phyloP scores from a whole-genome alignment of 2,888 invertebrate genomes.

The Melangyna quadrimaculata region DNA sequence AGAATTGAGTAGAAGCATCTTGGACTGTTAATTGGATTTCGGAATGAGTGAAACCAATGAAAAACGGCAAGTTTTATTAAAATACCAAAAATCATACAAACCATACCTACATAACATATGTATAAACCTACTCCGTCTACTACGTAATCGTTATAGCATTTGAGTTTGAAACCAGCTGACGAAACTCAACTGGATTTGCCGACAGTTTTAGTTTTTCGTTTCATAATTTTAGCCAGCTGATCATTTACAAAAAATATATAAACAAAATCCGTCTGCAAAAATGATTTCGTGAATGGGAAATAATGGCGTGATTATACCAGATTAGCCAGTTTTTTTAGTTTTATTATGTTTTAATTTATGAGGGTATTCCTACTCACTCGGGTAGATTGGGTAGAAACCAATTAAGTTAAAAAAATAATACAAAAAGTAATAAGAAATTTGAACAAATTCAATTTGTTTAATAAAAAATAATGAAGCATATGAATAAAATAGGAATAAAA shows the following conservation, averaged over 20 bases:
- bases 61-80: no score
- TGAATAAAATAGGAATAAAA: no score
- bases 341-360: not conserved
- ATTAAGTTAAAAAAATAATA: not conserved
- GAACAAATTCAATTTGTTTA: no score
- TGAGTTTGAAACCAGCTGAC: conserved; percentile 7
- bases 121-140: not conserved
- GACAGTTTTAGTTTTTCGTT: not conserved
- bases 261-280: conserved; percentile 4
- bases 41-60: no score
- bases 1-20: no score
- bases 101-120: no score
- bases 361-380: not conserved
- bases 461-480: no score
- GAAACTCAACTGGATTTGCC: conserved; percentile 10
- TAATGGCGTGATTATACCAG: conserved; percentile 1
- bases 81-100: not conserved
- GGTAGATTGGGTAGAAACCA: not conserved
- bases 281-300: not conserved
- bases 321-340: conserved; percentile 9
- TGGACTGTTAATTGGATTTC: no score
- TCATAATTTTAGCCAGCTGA: conserved; percentile 27
- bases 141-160: not conserved
- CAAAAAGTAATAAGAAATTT: not conserved
- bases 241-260: conserved; percentile 13